Evolutionary conservation across 2,797 vertebrate species (phyloP).

Genomic region (Odontamblyopus lacepedii): DNA sequence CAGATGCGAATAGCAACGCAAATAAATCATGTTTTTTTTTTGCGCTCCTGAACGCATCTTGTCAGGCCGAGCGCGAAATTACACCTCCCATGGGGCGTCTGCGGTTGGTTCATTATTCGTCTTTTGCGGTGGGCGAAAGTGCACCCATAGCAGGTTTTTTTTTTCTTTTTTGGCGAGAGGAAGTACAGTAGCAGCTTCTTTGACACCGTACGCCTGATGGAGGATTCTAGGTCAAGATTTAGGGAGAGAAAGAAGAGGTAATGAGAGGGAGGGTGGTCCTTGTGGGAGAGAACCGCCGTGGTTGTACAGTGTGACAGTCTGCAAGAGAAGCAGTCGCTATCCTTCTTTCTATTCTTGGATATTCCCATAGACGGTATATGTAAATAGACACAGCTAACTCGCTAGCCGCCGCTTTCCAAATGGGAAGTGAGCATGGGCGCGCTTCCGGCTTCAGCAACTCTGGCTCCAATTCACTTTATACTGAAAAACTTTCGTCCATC

Average conservation of each 20-base stretch:
- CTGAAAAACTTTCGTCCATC: no score
- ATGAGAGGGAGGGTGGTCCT: slow-evolving; percentile 44
- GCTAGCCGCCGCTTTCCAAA: no score
- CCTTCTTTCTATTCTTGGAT: no score
- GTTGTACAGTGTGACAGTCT: slow-evolving; percentile 13
- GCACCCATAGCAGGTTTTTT: slow-evolving; percentile 58
- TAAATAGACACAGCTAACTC: no score
- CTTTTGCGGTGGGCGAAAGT: slow-evolving; percentile 62
- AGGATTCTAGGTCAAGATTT: slow-evolving; percentile 52
- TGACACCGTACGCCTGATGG: slow-evolving; percentile 64
- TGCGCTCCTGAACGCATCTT: slow-evolving; percentile 49
- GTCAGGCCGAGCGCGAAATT: slow-evolving; percentile 73
- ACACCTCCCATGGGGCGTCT: slow-evolving; percentile 66
- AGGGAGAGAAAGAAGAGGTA: slow-evolving; percentile 43
- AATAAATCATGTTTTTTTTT: slow-evolving; percentile 70
- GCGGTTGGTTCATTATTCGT: slow-evolving; percentile 76
- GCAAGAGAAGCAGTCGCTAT: slow-evolving; percentile 8
- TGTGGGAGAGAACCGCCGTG: slow-evolving; percentile 13
- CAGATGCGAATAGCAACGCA: slow-evolving; percentile 70
- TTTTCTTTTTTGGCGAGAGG: slow-evolving; percentile 18
- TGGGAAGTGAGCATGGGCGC: no score
- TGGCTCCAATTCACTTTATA: no score
- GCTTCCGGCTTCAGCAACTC: no score
- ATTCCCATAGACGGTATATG: no score
- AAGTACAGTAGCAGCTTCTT: slow-evolving; percentile 65